Percentiles rank a stretch among this genome's conserved stretches.
phyloP scores from a whole-genome alignment of 2,113 vertebrate genomes.

The Cathartes aura region DNA sequence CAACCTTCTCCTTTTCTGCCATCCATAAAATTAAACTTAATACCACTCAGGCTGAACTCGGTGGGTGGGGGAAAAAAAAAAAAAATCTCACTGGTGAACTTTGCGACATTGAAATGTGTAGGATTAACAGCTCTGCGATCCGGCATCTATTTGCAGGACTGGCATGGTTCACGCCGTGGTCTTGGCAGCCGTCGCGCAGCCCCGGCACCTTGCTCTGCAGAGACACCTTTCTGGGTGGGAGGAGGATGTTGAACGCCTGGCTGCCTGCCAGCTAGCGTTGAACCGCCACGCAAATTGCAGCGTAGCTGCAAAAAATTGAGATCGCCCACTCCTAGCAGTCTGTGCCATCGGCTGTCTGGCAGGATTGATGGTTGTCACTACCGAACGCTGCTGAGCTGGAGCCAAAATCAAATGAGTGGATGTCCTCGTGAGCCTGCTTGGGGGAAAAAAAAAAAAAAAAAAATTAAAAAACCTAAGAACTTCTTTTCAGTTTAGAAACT shows the following conservation, averaged over 20 bases:
- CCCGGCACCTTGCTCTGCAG: conserved; percentile 43
- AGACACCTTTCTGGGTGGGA: conserved; percentile 60
- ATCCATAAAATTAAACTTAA: neutral
- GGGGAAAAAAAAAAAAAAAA: neutral
- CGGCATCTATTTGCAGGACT: conserved; percentile 24
- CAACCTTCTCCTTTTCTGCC: neutral
- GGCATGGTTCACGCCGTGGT: neutral
- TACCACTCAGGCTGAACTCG: neutral
- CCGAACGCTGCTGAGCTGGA: conserved; percentile 26
- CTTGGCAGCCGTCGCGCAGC: neutral
- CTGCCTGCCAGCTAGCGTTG: neutral
- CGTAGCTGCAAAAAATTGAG: conserved; percentile 7
- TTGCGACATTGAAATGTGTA: neutral
- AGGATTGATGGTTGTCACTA: conserved; percentile 67
- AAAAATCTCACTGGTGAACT: neutral
- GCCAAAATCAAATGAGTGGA: conserved; percentile 54
- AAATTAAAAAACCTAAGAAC: neutral
- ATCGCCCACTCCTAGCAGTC: conserved; percentile 53
- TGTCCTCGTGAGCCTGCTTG: conserved; percentile 54
- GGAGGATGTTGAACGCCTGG: conserved; percentile 30
- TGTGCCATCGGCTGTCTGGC: conserved; percentile 66
- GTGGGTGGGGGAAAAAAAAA: neutral
- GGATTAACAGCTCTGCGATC: neutral
- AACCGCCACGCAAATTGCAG: conserved; percentile 9
- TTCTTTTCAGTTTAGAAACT: conserved; percentile 41